Percentiles rank a stretch among this genome's conserved stretches.
Evolutionary conservation across 92 coral and sea anemone species (phyloP).

Genomic region (Epizoanthus ramosus): DNA sequence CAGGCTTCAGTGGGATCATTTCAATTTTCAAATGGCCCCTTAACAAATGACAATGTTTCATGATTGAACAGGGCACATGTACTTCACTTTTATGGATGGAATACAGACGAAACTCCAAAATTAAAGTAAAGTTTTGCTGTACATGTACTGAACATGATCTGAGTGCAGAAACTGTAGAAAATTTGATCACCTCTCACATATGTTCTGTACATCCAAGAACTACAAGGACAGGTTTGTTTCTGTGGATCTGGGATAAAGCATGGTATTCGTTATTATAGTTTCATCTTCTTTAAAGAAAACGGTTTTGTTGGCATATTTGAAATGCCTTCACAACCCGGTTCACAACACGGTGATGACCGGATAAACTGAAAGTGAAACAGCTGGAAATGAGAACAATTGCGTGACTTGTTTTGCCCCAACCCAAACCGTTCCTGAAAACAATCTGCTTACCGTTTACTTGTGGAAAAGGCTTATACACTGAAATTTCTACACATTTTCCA

Average conservation of each 20-base stretch:
- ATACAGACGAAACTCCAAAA: no score
- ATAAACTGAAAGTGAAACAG: not conserved
- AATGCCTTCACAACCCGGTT: not conserved
- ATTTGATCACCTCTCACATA: no score
- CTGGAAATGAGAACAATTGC: not conserved
- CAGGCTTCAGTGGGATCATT: no score
- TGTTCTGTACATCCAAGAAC: not conserved
- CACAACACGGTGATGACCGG: not conserved
- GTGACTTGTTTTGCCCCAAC: conserved; percentile 13
- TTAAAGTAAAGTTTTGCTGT: no score
- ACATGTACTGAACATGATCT: no score
- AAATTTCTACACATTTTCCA: conserved; percentile 94
- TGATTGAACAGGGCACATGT: no score
- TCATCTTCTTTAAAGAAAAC: not conserved
- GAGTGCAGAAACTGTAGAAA: no score
- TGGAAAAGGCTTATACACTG: conserved; percentile 67
- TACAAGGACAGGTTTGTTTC: not conserved
- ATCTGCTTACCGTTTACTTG: conserved; percentile 42
- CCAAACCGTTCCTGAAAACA: not conserved
- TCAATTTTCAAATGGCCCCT: no score
- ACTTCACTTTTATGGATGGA: no score
- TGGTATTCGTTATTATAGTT: no score
- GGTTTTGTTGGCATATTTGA: not conserved
- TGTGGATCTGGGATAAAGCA: no score
- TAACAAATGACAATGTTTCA: no score